Percentiles rank a stretch among this genome's conserved stretches.
These are phyloP conservation scores for Jacana jacana DNA, from an alignment of 2,113 vertebrate species.

Conservation along the genomic window DNA sequence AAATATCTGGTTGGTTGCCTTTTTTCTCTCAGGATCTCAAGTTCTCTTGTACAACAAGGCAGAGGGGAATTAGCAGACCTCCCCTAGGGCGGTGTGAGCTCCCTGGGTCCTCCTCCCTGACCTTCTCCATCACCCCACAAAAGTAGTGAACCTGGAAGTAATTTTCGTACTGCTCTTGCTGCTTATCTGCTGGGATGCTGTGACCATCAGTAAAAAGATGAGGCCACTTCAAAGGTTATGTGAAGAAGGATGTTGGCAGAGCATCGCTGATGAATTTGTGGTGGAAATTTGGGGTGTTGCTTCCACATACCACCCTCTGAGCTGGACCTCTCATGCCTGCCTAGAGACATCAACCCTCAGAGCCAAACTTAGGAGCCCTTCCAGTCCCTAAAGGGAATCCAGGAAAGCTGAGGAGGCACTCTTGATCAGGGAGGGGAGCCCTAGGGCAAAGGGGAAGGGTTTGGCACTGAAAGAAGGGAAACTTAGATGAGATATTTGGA, in stretches of 20 bases:
- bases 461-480: neutral
- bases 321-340: neutral
- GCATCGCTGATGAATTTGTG: rapidly evolving
- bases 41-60: neutral
- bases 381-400: neutral
- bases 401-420: neutral
- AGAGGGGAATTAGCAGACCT: neutral
- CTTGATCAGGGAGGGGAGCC: neutral
- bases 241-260: neutral
- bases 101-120: neutral
- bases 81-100: too few species aligned
- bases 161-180: neutral
- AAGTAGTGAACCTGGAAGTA: neutral
- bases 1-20: neutral
- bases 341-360: neutral
- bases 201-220: neutral
- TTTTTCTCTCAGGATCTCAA: neutral
- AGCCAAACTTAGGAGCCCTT: neutral
- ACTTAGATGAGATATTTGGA: neutral
- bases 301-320: neutral
- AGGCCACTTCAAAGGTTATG: neutral
- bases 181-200: neutral
- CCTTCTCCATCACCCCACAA: neutral
- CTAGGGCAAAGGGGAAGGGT: neutral
- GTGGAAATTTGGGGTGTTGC: neutral